phyloP scores from a whole-genome alignment of 2,797 vertebrate genomes.

The Hapalemur alaotrensis region DNA sequence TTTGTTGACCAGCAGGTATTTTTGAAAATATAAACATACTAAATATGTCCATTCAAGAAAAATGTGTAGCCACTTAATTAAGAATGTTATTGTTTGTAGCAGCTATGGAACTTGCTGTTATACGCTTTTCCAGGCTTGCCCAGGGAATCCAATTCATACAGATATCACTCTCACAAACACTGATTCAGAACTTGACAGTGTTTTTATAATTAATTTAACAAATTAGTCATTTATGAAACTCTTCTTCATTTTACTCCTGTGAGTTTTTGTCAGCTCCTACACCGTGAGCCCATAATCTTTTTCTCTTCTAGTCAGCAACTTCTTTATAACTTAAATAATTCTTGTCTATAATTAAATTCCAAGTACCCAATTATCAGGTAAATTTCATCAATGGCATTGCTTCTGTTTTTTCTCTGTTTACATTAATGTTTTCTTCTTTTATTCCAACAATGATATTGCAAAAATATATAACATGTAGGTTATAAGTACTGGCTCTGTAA shows the following conservation, averaged over 20 bases:
- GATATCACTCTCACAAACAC: background rate
- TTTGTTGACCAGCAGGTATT: background rate
- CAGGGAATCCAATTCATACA: background rate
- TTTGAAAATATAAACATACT: background rate
- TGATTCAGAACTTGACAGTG: background rate
- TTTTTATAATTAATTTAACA: slow-evolving; percentile 30
- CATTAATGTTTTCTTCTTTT: background rate
- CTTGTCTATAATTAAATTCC: background rate
- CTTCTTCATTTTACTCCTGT: background rate
- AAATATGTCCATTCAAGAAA: background rate
- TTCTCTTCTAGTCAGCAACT: background rate
- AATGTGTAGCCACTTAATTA: background rate
- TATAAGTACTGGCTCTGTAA: background rate
- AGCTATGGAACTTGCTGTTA: background rate
- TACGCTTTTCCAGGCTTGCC: background rate
- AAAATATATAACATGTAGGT: background rate
- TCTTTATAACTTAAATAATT: slow-evolving; percentile 8
- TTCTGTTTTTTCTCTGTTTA: slow-evolving; percentile 12
- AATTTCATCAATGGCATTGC: background rate
- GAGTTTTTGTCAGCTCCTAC: background rate
- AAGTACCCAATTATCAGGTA: background rate
- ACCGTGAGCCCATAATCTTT: background rate
- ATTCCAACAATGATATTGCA: background rate
- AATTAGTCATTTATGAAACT: background rate
- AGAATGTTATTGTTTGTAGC: background rate